phyloP scores from a whole-genome alignment of 1,140 invertebrate genomes.

The Himalopsyche phryganea region DNA sequence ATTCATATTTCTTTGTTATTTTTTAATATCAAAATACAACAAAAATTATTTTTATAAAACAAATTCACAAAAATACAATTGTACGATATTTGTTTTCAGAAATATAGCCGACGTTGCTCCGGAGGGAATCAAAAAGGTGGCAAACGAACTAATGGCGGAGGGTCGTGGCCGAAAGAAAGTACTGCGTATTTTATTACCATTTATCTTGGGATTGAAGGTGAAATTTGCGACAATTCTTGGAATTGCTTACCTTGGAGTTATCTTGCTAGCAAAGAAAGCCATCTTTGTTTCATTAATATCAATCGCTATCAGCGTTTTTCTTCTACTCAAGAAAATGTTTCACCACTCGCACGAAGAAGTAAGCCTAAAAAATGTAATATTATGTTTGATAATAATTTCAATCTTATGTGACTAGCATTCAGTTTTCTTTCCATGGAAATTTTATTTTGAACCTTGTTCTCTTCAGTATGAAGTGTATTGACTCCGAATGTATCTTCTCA shows the following conservation, averaged over 20 bases:
- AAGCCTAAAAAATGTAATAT: background rate
- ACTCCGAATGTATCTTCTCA: too few relatives aligned
- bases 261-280: constrained; percentile 65
- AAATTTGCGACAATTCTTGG: constrained; percentile 57
- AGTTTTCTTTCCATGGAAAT: too few relatives aligned
- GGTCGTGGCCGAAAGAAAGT: constrained; percentile 63
- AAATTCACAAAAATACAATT: too few relatives aligned
- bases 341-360: constrained; percentile 15
- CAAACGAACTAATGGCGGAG: constrained; percentile 57
- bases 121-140: constrained; percentile 53
- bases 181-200: constrained; percentile 55
- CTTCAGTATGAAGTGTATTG: too few relatives aligned
- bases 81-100: constrained; percentile 36
- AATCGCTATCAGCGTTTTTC: constrained; percentile 59
- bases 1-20: too few relatives aligned
- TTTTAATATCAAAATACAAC: too few relatives aligned
- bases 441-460: too few relatives aligned
- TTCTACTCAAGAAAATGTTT: constrained; percentile 54
- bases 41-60: too few relatives aligned
- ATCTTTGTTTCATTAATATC: constrained; percentile 60
- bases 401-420: too few relatives aligned
- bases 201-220: constrained; percentile 58
- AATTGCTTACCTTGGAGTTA: constrained; percentile 57
- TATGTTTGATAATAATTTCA: too few relatives aligned
- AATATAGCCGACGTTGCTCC: constrained; percentile 48